A percentile compares a stretch with the other conserved stretches of the same genome.
These are phyloP conservation scores for Heliconius sara DNA, from an alignment of 2,888 invertebrate genomes.

Conservation along the genomic window DNA sequence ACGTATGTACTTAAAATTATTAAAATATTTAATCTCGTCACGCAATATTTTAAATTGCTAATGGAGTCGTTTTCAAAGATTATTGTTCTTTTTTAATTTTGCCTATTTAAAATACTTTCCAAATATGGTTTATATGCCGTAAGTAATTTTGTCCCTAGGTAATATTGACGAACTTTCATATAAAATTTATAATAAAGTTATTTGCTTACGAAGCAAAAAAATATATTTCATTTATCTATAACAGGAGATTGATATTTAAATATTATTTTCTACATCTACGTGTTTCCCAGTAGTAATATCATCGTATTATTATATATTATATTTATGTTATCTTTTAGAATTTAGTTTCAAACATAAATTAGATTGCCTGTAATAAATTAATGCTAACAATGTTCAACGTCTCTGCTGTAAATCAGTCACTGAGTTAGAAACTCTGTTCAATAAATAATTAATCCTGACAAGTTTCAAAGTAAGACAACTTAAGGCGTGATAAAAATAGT, in stretches of 20 bases:
- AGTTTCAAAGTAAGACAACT: neutral
- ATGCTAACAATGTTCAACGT: slow-evolving; percentile 9
- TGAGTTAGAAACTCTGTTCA: neutral
- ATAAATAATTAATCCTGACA: neutral
- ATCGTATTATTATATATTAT: neutral
- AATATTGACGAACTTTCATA: neutral
- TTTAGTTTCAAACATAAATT: slow-evolving; percentile 1
- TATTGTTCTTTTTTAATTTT: slow-evolving; percentile 5
- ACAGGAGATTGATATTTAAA: neutral
- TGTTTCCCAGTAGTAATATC: neutral
- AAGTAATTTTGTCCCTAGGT: neutral
- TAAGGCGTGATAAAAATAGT: neutral
- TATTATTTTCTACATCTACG: neutral
- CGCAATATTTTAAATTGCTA: slow-evolving; percentile 25
- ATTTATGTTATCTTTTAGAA: neutral
- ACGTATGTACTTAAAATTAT: slow-evolving; percentile 21
- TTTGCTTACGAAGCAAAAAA: too few relatives aligned
- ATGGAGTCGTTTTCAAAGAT: slow-evolving; percentile 11
- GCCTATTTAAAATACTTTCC: neutral
- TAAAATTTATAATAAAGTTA: too few relatives aligned
- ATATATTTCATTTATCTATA: too few relatives aligned
- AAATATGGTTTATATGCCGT: neutral
- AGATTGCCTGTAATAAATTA: neutral
- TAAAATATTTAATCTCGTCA: slow-evolving; percentile 27
- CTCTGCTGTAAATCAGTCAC: neutral